These are phyloP conservation scores for Pelobates fuscus DNA, from an alignment of 2,113 vertebrate genomes.

Conservation along the genomic window DNA sequence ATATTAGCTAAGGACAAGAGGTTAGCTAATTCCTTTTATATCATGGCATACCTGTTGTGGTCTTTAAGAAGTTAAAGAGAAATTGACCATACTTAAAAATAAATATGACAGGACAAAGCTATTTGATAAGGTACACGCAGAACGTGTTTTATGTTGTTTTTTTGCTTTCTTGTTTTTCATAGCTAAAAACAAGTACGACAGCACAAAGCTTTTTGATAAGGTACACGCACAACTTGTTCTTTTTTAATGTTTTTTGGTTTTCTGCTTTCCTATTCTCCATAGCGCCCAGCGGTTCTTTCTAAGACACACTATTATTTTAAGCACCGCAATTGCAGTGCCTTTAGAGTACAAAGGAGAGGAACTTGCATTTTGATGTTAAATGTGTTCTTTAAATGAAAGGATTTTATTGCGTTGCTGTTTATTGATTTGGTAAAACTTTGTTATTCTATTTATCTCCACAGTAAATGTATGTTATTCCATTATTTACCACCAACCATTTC, in stretches of 20 bases:
- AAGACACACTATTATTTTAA: conserved; percentile 21
- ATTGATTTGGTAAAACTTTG: conserved; percentile 19
- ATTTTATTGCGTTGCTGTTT: conserved; percentile 9
- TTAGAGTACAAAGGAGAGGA: conserved; percentile 32
- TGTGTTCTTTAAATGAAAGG: conserved; percentile 13
- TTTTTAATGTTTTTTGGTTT: background rate
- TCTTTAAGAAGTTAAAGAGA: too few relatives aligned
- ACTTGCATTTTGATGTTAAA: conserved; percentile 43
- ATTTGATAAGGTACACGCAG: too few relatives aligned
- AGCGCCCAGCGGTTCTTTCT: background rate
- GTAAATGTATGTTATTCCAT: conserved; percentile 8
- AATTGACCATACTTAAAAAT: too few relatives aligned
- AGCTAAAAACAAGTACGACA: background rate
- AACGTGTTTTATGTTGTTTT: too few relatives aligned
- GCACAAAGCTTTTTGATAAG: conserved; percentile 27
- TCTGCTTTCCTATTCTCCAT: too few relatives aligned
- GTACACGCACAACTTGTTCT: conserved; percentile 13
- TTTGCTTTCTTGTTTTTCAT: too few relatives aligned
- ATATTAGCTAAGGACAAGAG: too few relatives aligned
- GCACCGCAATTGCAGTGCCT: conserved; percentile 13
- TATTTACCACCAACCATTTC: background rate
- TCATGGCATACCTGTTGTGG: too few relatives aligned
- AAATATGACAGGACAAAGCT: background rate
- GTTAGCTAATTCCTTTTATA: too few relatives aligned
- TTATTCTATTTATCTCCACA: conserved; percentile 18